Conservation (phyloP, 2,113 vertebrate genomes). For the Myotis brandtii region DNA sequence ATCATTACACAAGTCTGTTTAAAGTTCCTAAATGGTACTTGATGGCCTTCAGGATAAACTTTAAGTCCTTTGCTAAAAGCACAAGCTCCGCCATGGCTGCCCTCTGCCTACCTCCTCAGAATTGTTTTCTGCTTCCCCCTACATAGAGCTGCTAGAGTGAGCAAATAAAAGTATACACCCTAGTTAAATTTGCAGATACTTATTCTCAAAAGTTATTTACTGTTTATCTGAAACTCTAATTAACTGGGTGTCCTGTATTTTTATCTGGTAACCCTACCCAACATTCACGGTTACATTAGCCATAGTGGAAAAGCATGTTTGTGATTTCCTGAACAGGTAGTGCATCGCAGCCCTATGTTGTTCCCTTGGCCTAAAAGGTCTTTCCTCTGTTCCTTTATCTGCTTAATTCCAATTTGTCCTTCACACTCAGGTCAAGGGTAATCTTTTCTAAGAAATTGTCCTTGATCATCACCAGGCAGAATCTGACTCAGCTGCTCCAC, state of each 20-base stretch:
- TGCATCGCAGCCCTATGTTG: background rate
- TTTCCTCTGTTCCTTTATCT: background rate
- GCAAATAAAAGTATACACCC: background rate
- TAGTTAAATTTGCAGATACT: background rate
- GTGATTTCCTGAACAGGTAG: background rate
- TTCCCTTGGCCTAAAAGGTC: background rate
- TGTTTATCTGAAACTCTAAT: slow-evolving; percentile 10
- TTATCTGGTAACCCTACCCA: background rate
- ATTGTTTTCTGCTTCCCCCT: background rate
- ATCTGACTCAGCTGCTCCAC: background rate
- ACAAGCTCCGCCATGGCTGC: background rate
- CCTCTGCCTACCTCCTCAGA: background rate
- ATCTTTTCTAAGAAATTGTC: background rate
- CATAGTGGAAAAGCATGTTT: background rate
- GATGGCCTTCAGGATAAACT: background rate
- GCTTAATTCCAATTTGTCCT: background rate
- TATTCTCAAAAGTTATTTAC: background rate
- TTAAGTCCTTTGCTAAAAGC: background rate
- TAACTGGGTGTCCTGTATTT: background rate
- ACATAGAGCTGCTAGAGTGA: background rate
- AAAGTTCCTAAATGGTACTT: background rate
- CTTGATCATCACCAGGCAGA: background rate
- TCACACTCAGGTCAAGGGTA: background rate
- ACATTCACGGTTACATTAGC: background rate
- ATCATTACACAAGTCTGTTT: no score